Conservation (phyloP, 2,888 invertebrate species). For the Thereva unica region DNA sequence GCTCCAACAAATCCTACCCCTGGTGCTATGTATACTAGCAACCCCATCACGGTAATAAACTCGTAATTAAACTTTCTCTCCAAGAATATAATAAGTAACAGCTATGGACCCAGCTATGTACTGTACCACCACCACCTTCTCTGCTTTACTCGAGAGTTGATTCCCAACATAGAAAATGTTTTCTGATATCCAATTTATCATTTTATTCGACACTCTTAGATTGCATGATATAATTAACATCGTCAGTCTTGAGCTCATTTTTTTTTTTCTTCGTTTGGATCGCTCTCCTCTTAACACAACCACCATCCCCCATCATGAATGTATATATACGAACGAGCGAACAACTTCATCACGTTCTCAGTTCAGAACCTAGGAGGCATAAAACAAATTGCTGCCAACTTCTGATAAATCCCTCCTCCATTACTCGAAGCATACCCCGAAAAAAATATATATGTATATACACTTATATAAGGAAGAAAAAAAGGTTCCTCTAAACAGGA, state of each 20-base stretch:
- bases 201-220: constrained; percentile 16
- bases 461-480: not conserved
- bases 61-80: no score
- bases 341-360: constrained; percentile 27
- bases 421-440: not conserved
- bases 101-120: no score
- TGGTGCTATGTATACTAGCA: no score
- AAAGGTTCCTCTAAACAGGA: not conserved
- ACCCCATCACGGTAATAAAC: no score
- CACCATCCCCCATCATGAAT: not conserved
- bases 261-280: not conserved
- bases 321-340: constrained; percentile 4
- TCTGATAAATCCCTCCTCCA: constrained; percentile 25
- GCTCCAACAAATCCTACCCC: no score
- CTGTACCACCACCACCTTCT: no score
- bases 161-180: not conserved
- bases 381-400: constrained; percentile 32
- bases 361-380: constrained; percentile 21
- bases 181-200: constrained; percentile 28
- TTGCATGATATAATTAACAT: constrained; percentile 27
- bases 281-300: constrained; percentile 3
- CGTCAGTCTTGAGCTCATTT: constrained; percentile 22
- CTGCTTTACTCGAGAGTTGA: no score
- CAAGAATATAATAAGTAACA: no score
- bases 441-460: not conserved